These are phyloP conservation scores for Mallateleia sp. DNA, from an alignment of 2,888 invertebrate genomes.

Conservation along the genomic window DNA sequence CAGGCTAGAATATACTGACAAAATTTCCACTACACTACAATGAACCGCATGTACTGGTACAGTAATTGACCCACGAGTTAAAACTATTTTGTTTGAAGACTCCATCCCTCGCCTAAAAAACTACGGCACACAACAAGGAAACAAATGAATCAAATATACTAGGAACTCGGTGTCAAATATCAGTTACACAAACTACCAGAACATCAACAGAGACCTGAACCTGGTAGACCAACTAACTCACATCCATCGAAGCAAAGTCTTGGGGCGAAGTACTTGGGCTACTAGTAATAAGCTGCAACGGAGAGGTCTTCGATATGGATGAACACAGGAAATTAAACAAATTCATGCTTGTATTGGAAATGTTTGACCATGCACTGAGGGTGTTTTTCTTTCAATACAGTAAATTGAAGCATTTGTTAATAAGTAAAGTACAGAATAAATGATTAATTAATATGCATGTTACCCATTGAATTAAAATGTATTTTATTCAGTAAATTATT, in stretches of 20 bases:
- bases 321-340: too few relatives aligned
- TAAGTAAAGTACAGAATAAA: too few relatives aligned
- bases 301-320: not conserved
- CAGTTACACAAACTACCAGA: not conserved
- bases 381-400: too few relatives aligned
- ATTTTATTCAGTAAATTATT: too few relatives aligned
- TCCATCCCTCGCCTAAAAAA: slow-evolving; percentile 25
- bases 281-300: not conserved
- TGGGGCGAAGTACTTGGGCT: slow-evolving; percentile 24
- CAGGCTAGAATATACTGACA: slow-evolving; percentile 24
- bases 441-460: too few relatives aligned
- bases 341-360: too few relatives aligned
- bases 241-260: slow-evolving; percentile 8
- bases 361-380: too few relatives aligned
- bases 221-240: slow-evolving; percentile 2
- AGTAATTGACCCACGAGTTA: not conserved
- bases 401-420: too few relatives aligned
- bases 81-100: slow-evolving; percentile 18
- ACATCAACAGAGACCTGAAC: not conserved
- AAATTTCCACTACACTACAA: slow-evolving; percentile 9
- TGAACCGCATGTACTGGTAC: slow-evolving; percentile 31
- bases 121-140: slow-evolving; percentile 6
- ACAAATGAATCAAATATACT: slow-evolving; percentile 3
- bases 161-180: slow-evolving; percentile 11
- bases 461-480: too few relatives aligned